Evolutionary conservation across 2,113 vertebrate genomes (phyloP).

Genomic region (Calcarius ornatus): DNA sequence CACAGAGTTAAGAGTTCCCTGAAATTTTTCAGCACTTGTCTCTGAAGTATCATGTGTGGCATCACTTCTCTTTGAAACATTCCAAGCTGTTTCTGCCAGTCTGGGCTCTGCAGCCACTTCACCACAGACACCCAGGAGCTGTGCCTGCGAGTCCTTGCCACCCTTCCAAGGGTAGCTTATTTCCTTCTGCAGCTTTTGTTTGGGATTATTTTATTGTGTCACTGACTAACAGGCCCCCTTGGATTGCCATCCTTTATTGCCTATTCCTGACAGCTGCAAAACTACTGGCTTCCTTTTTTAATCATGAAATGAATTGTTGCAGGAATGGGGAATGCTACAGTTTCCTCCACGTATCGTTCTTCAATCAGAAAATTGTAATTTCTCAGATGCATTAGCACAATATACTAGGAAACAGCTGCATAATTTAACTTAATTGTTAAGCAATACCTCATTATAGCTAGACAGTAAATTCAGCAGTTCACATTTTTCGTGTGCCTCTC

Average conservation of each 20-base stretch:
- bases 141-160: not conserved
- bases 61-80: not conserved
- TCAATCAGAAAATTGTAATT: conserved; percentile 58
- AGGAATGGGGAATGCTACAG: conserved; percentile 29
- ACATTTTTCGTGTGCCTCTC: conserved; percentile 21
- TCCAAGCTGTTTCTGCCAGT: not conserved
- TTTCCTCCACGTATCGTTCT: conserved; percentile 55
- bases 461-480: conserved; percentile 63
- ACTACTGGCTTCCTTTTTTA: conserved; percentile 55
- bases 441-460: conserved; percentile 66
- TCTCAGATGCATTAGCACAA: conserved; percentile 59
- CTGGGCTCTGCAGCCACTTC: not conserved
- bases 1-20: not conserved
- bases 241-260: conserved; percentile 52
- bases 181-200: conserved; percentile 9
- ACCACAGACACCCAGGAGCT: not conserved
- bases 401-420: conserved; percentile 69
- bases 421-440: conserved; percentile 76
- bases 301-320: conserved; percentile 61
- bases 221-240: conserved; percentile 44
- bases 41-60: not conserved
- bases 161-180: not conserved
- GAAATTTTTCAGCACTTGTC: not conserved
- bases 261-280: conserved; percentile 58
- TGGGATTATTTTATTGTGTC: conserved; percentile 33